Evolutionary conservation across 2,113 vertebrate species (phyloP).

Genomic region (Aptenodytes patagonicus): DNA sequence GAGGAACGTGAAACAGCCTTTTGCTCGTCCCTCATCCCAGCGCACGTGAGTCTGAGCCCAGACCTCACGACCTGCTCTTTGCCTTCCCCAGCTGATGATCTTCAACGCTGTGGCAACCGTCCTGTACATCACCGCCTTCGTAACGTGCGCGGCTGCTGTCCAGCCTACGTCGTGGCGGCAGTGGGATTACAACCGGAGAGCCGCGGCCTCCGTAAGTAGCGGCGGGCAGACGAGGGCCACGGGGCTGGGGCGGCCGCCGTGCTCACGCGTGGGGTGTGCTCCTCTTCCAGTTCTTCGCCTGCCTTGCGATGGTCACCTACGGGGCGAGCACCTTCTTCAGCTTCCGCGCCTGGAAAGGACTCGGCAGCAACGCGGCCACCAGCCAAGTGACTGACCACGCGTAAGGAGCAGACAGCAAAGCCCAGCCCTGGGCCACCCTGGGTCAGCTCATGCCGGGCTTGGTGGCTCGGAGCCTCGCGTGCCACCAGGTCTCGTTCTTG

Average conservation of each 20-base stretch:
- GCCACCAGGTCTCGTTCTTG: not conserved
- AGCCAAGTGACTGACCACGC: slow-evolving; percentile 76
- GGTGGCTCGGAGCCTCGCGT: accelerated
- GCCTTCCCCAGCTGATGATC: slow-evolving; percentile 76
- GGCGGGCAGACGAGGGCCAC: accelerated
- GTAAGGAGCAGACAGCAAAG: not conserved
- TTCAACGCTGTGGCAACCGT: slow-evolving; percentile 73
- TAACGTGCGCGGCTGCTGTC: slow-evolving; percentile 72
- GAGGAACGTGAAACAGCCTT: not conserved
- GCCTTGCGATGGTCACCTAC: slow-evolving; percentile 78
- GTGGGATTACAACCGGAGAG: slow-evolving; percentile 69
- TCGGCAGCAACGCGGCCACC: slow-evolving; percentile 81
- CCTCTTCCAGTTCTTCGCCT: slow-evolving; percentile 84
- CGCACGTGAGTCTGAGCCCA: accelerated
- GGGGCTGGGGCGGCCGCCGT: accelerated
- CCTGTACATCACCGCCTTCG: slow-evolving; percentile 85
- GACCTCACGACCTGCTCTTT: not conserved
- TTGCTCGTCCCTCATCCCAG: not conserved
- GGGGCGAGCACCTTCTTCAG: slow-evolving; percentile 82
- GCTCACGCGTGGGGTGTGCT: accelerated
- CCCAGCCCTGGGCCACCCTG: not conserved
- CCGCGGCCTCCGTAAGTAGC: slow-evolving; percentile 81
- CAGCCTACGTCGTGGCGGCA: not conserved
- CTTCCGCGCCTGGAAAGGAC: slow-evolving; percentile 83
- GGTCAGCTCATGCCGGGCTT: not conserved